Evolutionary conservation across 2,113 vertebrate species (phyloP).

Genomic region (Isichthys henryi): DNA sequence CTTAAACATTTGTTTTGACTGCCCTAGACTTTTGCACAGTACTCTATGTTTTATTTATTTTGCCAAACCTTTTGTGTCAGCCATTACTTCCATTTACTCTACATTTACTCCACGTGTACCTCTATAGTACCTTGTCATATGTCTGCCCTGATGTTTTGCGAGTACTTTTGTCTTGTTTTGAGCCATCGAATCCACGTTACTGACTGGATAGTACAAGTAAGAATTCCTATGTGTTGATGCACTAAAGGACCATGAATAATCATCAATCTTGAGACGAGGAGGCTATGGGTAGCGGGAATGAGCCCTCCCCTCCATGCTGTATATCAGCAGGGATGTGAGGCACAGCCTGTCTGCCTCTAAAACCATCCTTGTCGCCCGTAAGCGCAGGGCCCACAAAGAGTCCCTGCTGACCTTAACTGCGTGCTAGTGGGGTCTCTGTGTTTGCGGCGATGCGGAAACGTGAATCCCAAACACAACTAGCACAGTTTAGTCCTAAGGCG

Average conservation of each 20-base stretch:
- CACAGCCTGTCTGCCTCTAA: not conserved
- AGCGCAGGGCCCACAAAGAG: not conserved
- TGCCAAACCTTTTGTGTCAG: not conserved
- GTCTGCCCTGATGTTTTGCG: not conserved
- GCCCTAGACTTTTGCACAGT: not conserved
- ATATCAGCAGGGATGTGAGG: not conserved
- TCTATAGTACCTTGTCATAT: not conserved
- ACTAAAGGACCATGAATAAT: not conserved
- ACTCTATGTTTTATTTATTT: not conserved
- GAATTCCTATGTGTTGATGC: not conserved
- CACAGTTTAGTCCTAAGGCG: conserved; percentile 11
- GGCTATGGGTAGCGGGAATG: not conserved
- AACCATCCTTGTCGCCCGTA: not conserved
- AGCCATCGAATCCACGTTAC: not conserved
- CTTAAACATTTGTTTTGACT: not conserved
- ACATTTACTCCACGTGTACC: not conserved
- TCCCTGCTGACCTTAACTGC: not conserved
- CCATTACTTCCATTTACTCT: not conserved
- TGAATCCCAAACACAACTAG: conserved; percentile 32
- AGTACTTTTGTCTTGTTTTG: not conserved
- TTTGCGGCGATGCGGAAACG: not conserved
- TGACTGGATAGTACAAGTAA: not conserved
- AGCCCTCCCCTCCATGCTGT: not conserved
- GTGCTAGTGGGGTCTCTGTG: not conserved
- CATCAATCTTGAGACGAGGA: not conserved